A percentile compares a stretch with the other conserved stretches of the same genome.
Conservation (phyloP, 1,140 invertebrate genomes). For the Vanessa tameamea region DNA sequence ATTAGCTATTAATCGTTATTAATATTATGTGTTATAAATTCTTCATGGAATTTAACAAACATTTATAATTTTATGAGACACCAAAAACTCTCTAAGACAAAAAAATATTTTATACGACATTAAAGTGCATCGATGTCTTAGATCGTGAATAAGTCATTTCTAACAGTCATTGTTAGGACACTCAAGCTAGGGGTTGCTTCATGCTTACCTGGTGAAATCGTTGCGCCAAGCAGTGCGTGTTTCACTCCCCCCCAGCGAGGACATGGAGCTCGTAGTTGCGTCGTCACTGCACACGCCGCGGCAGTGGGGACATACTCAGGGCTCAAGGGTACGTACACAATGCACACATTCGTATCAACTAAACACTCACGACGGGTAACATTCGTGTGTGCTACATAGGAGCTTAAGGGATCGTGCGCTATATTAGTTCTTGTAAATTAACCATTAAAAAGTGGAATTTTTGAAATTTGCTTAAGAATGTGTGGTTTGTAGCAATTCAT, state of each 20-base stretch:
- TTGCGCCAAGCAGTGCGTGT: constrained; percentile 68
- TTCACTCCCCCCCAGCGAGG: constrained; percentile 63
- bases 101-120: neutral
- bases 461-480: no score
- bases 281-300: constrained; percentile 67
- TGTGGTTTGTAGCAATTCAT: neutral
- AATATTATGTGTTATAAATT: no score
- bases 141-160: neutral
- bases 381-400: constrained; percentile 37
- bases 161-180: neutral
- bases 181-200: neutral
- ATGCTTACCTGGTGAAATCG: constrained; percentile 71
- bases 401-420: constrained; percentile 37
- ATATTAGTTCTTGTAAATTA: constrained; percentile 12
- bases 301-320: constrained; percentile 61
- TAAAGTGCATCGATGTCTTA: neutral
- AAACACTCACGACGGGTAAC: constrained; percentile 48
- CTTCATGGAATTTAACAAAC: no score
- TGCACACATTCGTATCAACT: constrained; percentile 67
- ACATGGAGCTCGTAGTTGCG: constrained; percentile 64
- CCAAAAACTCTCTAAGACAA: neutral
- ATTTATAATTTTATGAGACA: no score
- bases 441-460: neutral
- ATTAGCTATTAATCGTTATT: neutral
- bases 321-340: constrained; percentile 67